phyloP scores from a whole-genome alignment of 2,113 vertebrate species.

The Peromyscus polionotus region DNA sequence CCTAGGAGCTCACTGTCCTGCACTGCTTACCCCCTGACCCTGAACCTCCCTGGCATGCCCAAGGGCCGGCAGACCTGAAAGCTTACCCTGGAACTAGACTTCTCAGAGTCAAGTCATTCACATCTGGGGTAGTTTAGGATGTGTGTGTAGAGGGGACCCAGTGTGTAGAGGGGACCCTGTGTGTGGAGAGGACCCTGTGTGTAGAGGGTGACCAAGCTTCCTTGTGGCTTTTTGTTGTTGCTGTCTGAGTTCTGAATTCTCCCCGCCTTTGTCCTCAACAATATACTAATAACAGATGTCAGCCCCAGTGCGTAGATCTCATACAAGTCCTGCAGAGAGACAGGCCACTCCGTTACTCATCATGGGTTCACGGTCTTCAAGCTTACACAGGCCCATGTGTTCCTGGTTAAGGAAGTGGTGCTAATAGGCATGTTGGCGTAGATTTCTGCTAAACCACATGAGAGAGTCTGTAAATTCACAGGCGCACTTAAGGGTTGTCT shows the following conservation, averaged over 20 bases:
- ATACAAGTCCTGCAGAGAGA: background rate
- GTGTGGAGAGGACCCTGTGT: background rate
- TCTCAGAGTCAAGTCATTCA: background rate
- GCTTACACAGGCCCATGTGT: background rate
- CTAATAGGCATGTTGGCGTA: background rate
- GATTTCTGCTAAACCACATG: background rate
- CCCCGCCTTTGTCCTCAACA: background rate
- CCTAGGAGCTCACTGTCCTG: no score
- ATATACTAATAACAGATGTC: background rate
- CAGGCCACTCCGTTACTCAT: background rate
- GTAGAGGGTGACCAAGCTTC: background rate
- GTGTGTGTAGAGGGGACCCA: background rate
- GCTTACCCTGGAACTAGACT: background rate
- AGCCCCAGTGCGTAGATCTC: background rate
- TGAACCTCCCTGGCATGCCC: no score
- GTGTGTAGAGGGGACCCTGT: background rate
- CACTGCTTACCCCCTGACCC: background rate
- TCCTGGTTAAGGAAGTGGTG: background rate
- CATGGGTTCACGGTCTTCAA: background rate
- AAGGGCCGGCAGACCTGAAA: no score
- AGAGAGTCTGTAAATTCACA: no score
- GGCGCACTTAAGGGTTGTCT: background rate
- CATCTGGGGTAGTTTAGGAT: background rate
- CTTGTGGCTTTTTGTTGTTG: background rate
- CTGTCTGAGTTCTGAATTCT: background rate